Evolutionary conservation across 2,113 vertebrate genomes (phyloP).

Genomic region (Barnardius zonarius): DNA sequence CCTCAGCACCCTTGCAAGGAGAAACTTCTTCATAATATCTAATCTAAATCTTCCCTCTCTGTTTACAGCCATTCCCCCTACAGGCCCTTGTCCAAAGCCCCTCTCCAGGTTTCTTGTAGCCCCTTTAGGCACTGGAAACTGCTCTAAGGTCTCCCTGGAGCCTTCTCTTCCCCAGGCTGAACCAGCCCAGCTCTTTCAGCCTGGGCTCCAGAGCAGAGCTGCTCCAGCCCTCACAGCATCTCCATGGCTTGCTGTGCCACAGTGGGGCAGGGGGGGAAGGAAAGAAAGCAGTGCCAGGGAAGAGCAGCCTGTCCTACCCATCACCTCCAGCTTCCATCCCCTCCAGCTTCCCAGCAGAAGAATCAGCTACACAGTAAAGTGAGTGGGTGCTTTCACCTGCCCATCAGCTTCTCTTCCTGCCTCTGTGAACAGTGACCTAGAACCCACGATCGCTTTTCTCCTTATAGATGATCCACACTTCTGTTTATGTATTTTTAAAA

Average conservation of each 20-base stretch:
- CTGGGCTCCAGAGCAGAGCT: neutral
- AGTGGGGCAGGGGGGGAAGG: neutral
- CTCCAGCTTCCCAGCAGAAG: neutral
- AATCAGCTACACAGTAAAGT: rapidly evolving
- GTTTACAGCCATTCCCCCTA: neutral
- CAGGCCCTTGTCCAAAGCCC: neutral
- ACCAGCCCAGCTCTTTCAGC: neutral
- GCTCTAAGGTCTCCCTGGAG: neutral
- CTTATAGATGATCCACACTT: neutral
- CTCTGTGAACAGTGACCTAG: neutral
- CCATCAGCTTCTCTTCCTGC: neutral
- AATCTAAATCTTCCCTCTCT: neutral
- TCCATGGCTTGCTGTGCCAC: neutral
- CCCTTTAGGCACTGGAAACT: neutral
- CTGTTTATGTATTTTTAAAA: neutral
- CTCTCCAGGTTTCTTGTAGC: neutral
- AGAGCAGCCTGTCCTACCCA: neutral
- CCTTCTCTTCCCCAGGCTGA: neutral
- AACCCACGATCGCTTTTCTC: neutral
- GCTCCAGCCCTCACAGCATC: neutral
- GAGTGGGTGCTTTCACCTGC: neutral
- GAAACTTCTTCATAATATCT: neutral
- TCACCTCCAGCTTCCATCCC: neutral
- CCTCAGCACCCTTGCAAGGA: neutral
- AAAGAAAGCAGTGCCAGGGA: neutral